These are phyloP conservation scores for Contarinia nasturtii DNA, from an alignment of 1,140 invertebrate species.

Conservation along the genomic window DNA sequence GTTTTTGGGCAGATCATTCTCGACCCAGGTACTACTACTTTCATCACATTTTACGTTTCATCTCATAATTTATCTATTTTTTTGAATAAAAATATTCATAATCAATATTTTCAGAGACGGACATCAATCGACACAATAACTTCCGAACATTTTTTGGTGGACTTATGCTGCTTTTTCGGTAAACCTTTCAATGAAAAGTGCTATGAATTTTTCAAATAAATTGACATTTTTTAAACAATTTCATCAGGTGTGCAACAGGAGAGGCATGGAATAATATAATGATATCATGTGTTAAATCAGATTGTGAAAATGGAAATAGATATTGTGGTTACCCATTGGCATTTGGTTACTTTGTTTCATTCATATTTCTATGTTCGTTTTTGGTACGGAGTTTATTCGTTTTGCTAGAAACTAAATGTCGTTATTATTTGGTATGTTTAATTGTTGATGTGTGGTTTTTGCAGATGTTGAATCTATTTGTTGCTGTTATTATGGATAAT, in stretches of 20 bases:
- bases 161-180: slow-evolving; percentile 98
- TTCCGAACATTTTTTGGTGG: slow-evolving; percentile 97
- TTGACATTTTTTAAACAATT: too few species aligned
- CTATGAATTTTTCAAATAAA: neutral
- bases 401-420: neutral
- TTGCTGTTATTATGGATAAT: slow-evolving; percentile 99
- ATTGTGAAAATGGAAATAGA: slow-evolving; percentile 43
- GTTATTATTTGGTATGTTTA: neutral
- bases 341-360: slow-evolving; percentile 96
- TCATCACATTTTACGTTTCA: too few species aligned
- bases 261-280: slow-evolving; percentile 99
- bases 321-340: slow-evolving; percentile 88
- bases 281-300: slow-evolving; percentile 77
- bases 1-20: slow-evolving; percentile 99
- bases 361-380: slow-evolving; percentile 99
- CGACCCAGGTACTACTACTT: too few species aligned
- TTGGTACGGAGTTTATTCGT: slow-evolving; percentile 43
- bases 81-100: too few species aligned
- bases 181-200: slow-evolving; percentile 23
- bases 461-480: slow-evolving; percentile 98
- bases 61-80: too few species aligned
- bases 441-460: slow-evolving; percentile 22
- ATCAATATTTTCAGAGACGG: too few species aligned
- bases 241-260: slow-evolving; percentile 87
- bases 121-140: slow-evolving; percentile 98